A percentile compares a stretch with the other conserved stretches of the same genome.
Evolutionary conservation across 2,888 invertebrate species (phyloP).

Genomic region (Oscheius sp.): DNA sequence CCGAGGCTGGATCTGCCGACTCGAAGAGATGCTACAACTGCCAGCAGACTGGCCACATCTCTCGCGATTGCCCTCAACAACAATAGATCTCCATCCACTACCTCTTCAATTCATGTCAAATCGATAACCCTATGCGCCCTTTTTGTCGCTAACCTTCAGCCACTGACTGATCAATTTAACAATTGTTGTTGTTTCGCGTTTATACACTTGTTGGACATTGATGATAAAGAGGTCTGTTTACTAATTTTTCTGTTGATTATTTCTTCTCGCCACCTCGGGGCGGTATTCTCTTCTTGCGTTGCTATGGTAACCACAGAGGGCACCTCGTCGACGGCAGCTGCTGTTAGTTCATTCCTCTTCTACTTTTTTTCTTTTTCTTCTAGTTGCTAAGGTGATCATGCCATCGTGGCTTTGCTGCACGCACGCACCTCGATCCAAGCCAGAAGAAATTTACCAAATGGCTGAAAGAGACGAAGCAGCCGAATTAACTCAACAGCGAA

Average conservation of each 20-base stretch:
- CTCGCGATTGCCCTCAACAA: conserved; percentile 60
- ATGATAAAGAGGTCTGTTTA: conserved; percentile 23
- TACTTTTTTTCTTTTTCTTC: too few species aligned
- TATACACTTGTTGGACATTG: conserved; percentile 29
- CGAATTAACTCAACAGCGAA: background rate
- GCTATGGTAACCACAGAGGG: background rate
- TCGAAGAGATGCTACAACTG: conserved; percentile 77
- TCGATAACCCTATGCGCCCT: background rate
- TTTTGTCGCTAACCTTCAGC: background rate
- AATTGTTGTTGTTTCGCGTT: conserved; percentile 28
- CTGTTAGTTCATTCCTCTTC: background rate
- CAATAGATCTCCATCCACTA: conserved; percentile 26
- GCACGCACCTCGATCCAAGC: conserved; percentile 38
- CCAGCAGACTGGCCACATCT: conserved; percentile 65
- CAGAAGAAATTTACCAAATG: conserved; percentile 53
- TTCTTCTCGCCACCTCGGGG: background rate
- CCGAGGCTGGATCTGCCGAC: conserved; percentile 53
- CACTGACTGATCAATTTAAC: conserved; percentile 5
- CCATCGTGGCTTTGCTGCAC: conserved; percentile 46
- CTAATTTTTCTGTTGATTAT: conserved; percentile 5
- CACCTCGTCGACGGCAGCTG: background rate
- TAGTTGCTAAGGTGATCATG: conserved; percentile 16
- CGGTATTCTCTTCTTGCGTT: background rate
- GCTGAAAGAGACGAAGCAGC: conserved; percentile 24
- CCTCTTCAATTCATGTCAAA: conserved; percentile 5